Percentiles rank a stretch among this genome's conserved stretches.
Conservation (phyloP, 2,888 invertebrate genomes). For the Leptinotarsa tumamoca region DNA sequence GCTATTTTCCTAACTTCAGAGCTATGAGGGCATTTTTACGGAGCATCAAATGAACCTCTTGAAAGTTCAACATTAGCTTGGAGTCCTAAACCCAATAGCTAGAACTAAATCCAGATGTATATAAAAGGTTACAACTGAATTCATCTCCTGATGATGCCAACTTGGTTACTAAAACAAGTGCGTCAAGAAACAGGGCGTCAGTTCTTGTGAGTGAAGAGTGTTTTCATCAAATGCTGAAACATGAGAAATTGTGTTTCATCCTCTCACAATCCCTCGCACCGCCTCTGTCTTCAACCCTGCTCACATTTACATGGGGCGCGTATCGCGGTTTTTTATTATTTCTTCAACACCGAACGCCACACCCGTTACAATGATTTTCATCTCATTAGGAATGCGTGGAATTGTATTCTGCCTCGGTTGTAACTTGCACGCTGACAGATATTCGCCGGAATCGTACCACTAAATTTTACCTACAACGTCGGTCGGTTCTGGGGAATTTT, state of each 20-base stretch:
- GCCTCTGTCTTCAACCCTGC: conserved; percentile 30
- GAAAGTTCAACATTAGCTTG: too few relatives aligned
- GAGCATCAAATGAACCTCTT: too few relatives aligned
- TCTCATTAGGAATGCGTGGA: conserved; percentile 62
- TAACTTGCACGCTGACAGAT: conserved; percentile 59
- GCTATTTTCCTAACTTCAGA: too few relatives aligned
- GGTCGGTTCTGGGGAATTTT: conserved; percentile 1
- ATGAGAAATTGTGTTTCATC: not conserved
- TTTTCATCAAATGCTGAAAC: too few relatives aligned
- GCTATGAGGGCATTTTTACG: too few relatives aligned
- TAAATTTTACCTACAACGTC: conserved; percentile 50
- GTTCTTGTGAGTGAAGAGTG: too few relatives aligned
- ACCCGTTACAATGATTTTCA: conserved; percentile 58
- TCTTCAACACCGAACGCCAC: conserved; percentile 35
- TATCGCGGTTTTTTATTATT: conserved; percentile 60
- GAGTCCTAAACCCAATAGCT: too few relatives aligned
- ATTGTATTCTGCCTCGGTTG: conserved; percentile 58
- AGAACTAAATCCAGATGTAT: too few relatives aligned
- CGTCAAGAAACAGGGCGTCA: too few relatives aligned
- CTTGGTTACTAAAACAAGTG: too few relatives aligned
- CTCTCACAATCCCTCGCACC: not conserved
- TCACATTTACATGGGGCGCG: conserved; percentile 59
- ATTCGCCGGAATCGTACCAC: conserved; percentile 57
- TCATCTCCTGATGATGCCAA: too few relatives aligned
- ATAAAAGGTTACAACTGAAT: too few relatives aligned